Evolutionary conservation across 2,888 invertebrate genomes (phyloP), one percentile per base, ranked within the genome.

Genomic region (Macaria notata): DNA sequence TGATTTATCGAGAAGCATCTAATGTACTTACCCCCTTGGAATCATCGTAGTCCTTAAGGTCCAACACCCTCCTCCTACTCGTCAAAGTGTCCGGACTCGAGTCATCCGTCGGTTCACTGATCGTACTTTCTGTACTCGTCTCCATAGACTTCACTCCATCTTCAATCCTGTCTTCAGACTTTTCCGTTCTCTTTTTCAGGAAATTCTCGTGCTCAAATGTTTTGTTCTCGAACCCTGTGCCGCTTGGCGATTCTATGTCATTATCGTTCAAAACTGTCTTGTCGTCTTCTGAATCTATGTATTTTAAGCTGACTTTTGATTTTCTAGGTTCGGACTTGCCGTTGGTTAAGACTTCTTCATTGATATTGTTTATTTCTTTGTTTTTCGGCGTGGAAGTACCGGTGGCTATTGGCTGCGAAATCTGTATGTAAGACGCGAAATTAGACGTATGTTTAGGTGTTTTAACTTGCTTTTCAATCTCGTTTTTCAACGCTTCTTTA

Each of bases 371-470:
- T 8, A 71, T 59, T 56, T 82, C 81, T 65, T 81, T 63, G 7
- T 30, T 70, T 66, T 81, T 88, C 44, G 81, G 73, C 9, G 78
- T 78, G 9, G 81, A 79, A 0, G 88, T 80, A 3, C 92, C 92
- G 9, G 92, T 88, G 0, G 90, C 86, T 59, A 91, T 76, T 0
- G 92, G 91, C 68, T 91, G 89, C 4, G 92, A 92, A 59, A 91
- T 90, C 71, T 93, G 93, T 70, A 93, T 93, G 74, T 93, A 93
- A 54, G 93, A 93, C 56, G 93, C 93, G 75, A 93, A 93, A 78
- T 93, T 92, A 65, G 93, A 93, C 4, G 93, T 92, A 50, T 92
- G 92, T 72, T 92, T 92, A 9, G 89, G 88, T 8, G 82, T 74
- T 70, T 88, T 89, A 0, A 88, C 84, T 67, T 89, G 88, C 61